Evolutionary conservation across 2,888 invertebrate genomes (phyloP).

Genomic region (Amblyteles armatorius): DNA sequence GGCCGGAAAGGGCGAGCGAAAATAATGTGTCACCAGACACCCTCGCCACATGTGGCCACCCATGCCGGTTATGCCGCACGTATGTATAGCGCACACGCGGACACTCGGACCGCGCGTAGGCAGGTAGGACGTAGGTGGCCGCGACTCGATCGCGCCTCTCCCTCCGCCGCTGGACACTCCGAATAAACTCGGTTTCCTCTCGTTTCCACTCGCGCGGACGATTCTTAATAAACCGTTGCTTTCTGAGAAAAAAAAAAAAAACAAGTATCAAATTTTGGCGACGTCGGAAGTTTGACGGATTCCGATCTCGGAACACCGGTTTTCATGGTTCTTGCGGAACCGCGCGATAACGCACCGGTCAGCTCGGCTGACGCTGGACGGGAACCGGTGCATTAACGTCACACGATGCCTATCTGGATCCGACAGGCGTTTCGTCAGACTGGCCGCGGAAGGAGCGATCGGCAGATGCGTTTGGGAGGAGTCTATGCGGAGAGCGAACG

Average conservation of each 20-base stretch:
- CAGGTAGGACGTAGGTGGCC: slow-evolving; percentile 69
- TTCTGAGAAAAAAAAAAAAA: neutral
- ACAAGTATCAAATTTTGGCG: neutral
- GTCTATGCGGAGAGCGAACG: slow-evolving; percentile 4
- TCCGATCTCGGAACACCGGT: neutral
- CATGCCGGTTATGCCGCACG: slow-evolving; percentile 69
- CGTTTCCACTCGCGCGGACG: neutral
- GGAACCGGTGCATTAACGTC: slow-evolving; percentile 69
- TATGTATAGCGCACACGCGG: slow-evolving; percentile 31
- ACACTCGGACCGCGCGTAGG: slow-evolving; percentile 65
- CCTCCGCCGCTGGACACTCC: slow-evolving; percentile 50
- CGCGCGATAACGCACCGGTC: slow-evolving; percentile 52
- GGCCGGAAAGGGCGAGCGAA: slow-evolving; percentile 75
- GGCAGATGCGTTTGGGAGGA: slow-evolving; percentile 11
- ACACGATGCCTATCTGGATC: slow-evolving; percentile 75
- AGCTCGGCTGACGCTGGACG: slow-evolving; percentile 63
- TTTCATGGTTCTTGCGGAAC: neutral
- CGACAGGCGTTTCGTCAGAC: slow-evolving; percentile 63
- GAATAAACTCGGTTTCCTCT: slow-evolving; percentile 34
- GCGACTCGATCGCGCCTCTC: slow-evolving; percentile 61
- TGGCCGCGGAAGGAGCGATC: slow-evolving; percentile 4
- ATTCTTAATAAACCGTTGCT: neutral
- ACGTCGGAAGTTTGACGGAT: slow-evolving; percentile 37
- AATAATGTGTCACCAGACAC: slow-evolving; percentile 80
- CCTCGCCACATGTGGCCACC: slow-evolving; percentile 77